Conservation (phyloP, 2,888 invertebrate genomes). For the Calameuta filiformis region DNA sequence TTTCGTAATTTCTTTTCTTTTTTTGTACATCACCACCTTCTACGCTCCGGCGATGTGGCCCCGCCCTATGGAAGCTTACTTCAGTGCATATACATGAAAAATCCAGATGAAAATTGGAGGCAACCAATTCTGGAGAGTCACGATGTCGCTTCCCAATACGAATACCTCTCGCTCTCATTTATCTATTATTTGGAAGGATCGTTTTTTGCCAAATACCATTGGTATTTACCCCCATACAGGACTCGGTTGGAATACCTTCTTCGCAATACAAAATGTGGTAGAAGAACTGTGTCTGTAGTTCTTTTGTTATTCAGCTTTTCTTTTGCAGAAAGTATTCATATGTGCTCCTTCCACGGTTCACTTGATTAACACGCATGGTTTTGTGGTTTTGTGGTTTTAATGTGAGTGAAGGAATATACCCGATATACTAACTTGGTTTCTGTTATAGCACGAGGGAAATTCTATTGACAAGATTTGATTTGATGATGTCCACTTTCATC, state of each 20-base stretch:
- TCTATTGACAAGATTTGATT: not conserved
- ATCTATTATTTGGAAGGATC: slow-evolving; percentile 16
- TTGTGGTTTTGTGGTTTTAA: not conserved
- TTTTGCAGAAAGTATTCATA: no score
- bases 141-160: slow-evolving; percentile 22
- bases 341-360: no score
- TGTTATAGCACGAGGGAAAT: not conserved
- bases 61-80: slow-evolving; percentile 24
- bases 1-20: slow-evolving; percentile 40
- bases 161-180: slow-evolving; percentile 6
- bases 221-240: slow-evolving; percentile 12
- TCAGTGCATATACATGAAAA: slow-evolving; percentile 26
- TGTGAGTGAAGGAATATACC: not conserved
- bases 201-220: slow-evolving; percentile 11
- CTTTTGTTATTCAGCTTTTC: no score
- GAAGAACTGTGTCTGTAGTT: no score
- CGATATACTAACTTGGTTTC: not conserved
- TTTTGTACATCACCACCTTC: slow-evolving; percentile 23
- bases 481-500: not conserved
- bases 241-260: slow-evolving; percentile 10
- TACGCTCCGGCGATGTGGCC: slow-evolving; percentile 17
- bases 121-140: slow-evolving; percentile 46
- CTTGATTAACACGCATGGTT: not conserved
- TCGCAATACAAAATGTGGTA: not conserved
- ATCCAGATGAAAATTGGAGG: slow-evolving; percentile 42